These are phyloP conservation scores for Trididemnum clinides DNA, from an alignment of 23 tunicate species.

Conservation along the genomic window DNA sequence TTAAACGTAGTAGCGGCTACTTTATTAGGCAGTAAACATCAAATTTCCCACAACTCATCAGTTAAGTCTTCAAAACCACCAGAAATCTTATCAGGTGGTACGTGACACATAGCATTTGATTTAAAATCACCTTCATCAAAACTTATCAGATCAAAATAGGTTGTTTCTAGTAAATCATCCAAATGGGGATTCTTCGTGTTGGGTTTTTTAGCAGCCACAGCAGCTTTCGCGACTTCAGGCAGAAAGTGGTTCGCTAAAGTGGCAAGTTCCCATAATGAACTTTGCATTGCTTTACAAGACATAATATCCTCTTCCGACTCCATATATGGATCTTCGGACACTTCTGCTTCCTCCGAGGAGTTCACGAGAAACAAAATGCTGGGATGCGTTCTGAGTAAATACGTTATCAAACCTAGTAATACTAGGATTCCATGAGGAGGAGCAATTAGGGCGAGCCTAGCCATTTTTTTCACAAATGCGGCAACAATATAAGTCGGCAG, in stretches of 20 bases:
- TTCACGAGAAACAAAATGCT: slow-evolving; percentile 41
- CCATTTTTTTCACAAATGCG: slow-evolving; percentile 84
- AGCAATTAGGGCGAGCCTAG: slow-evolving; percentile 61
- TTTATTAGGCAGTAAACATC: too few relatives aligned
- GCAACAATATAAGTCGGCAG: slow-evolving; percentile 73
- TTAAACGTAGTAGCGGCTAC: too few relatives aligned
- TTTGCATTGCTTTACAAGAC: slow-evolving; percentile 55
- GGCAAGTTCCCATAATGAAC: slow-evolving; percentile 83
- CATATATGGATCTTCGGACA: slow-evolving; percentile 51
- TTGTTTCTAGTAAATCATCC: slow-evolving; percentile 23
- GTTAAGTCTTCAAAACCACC: slow-evolving; percentile 48
- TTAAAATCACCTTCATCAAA: slow-evolving; percentile 9
- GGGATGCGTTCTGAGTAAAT: slow-evolving; percentile 52
- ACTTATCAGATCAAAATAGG: slow-evolving; percentile 53
- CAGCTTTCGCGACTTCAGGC: slow-evolving; percentile 47
- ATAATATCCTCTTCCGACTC: slow-evolving; percentile 58
- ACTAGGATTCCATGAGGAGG: slow-evolving; percentile 61
- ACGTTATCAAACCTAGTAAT: slow-evolving; percentile 38
- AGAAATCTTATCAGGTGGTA: slow-evolving; percentile 27
- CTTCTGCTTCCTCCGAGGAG: background rate
- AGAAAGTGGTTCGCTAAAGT: slow-evolving; percentile 35
- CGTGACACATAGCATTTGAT: slow-evolving; percentile 61
- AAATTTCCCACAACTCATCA: slow-evolving; percentile 47
- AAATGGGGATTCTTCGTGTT: slow-evolving; percentile 22
- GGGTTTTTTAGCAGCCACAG: slow-evolving; percentile 1